Percentiles rank a stretch among this genome's conserved stretches.
Conservation (phyloP, 2,113 vertebrate species). For the Terrapene triunguis region DNA sequence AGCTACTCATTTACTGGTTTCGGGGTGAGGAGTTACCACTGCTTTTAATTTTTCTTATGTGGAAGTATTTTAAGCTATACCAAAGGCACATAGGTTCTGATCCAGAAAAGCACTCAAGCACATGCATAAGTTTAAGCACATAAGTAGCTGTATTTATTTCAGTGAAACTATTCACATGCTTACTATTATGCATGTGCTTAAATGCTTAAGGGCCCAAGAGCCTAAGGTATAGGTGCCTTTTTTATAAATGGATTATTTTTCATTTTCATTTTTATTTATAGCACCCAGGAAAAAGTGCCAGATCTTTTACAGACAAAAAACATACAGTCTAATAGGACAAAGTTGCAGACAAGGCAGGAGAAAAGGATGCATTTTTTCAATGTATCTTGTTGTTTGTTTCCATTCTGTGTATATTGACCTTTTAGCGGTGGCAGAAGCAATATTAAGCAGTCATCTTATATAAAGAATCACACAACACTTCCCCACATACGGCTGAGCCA, state of each 20-base stretch:
- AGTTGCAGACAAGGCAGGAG: background rate
- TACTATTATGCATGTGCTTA: background rate
- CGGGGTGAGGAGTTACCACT: no score
- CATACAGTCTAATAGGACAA: background rate
- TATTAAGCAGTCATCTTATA: background rate
- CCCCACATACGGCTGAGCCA: background rate
- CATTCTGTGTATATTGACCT: background rate
- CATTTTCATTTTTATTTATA: no score
- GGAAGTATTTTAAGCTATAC: no score
- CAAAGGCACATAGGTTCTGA: no score
- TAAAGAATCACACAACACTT: background rate
- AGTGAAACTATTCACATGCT: background rate
- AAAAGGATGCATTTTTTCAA: accelerated
- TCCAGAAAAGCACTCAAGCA: no score
- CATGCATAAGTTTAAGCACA: no score
- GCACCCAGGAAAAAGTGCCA: background rate
- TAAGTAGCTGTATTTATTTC: no score
- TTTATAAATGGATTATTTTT: background rate
- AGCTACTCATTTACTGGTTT: no score
- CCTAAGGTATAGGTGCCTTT: background rate
- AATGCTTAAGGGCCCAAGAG: background rate
- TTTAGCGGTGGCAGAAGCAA: background rate
- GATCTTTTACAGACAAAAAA: background rate
- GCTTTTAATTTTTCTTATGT: no score
- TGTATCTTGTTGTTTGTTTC: background rate